Conservation (phyloP, 2,888 invertebrate genomes). For the Tipula lateralis region DNA sequence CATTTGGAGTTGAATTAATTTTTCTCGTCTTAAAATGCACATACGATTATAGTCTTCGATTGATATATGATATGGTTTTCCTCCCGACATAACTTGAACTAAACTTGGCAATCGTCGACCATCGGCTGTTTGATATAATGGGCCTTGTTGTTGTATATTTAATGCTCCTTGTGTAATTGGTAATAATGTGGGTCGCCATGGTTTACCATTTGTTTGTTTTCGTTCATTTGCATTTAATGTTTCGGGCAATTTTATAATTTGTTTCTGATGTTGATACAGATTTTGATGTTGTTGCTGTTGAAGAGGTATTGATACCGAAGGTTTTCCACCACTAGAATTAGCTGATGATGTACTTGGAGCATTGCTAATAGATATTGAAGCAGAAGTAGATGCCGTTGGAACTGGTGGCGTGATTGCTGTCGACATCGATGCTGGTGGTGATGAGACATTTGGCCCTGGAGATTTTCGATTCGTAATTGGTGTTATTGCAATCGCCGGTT, state of each 20-base stretch:
- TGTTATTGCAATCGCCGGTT: slow-evolving; percentile 51
- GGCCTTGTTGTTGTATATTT: slow-evolving; percentile 39
- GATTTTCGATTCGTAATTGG: slow-evolving; percentile 52
- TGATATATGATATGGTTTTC: slow-evolving; percentile 74
- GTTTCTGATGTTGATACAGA: slow-evolving; percentile 43
- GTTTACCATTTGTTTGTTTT: slow-evolving; percentile 51
- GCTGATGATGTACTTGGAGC: slow-evolving; percentile 29
- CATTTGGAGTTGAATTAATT: slow-evolving; percentile 58
- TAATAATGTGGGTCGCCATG: slow-evolving; percentile 68
- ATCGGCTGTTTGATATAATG: slow-evolving; percentile 56
- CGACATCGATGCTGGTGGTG: not conserved
- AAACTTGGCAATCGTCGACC: slow-evolving; percentile 58
- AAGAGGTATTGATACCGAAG: not conserved
- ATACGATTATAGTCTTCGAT: slow-evolving; percentile 75
- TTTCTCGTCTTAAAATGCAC: slow-evolving; percentile 66
- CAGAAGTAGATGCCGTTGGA: slow-evolving; percentile 36
- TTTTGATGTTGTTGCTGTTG: slow-evolving; percentile 29
- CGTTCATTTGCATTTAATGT: slow-evolving; percentile 49
- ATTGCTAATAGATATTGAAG: slow-evolving; percentile 26
- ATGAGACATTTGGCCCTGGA: slow-evolving; percentile 41
- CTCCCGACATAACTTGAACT: slow-evolving; percentile 70
- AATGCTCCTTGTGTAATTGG: slow-evolving; percentile 50
- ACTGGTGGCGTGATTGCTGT: slow-evolving; percentile 35
- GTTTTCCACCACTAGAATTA: not conserved
- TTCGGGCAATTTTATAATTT: slow-evolving; percentile 45